These are phyloP conservation scores for Agapetus fuscipes DNA, from an alignment of 2,888 invertebrate genomes.

Conservation along the genomic window DNA sequence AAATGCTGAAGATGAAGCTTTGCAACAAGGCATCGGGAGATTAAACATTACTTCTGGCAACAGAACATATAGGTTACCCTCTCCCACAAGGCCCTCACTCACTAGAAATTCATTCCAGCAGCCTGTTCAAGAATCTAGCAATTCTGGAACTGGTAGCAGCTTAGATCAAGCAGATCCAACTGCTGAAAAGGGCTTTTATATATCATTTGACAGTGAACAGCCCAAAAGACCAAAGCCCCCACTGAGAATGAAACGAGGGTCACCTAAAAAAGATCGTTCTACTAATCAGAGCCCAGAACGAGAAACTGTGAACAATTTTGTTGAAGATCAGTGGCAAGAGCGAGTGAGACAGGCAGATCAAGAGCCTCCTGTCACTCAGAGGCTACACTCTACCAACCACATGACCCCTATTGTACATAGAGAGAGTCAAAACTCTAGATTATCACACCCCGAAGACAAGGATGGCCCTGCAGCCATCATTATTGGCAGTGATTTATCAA, in stretches of 20 bases:
- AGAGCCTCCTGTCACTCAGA: slow-evolving; percentile 13
- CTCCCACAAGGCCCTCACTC: slow-evolving; percentile 69
- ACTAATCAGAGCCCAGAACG: slow-evolving; percentile 22
- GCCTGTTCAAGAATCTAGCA: slow-evolving; percentile 31
- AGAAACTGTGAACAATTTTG: slow-evolving; percentile 26
- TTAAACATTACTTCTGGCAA: slow-evolving; percentile 81
- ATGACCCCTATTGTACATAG: slow-evolving; percentile 19
- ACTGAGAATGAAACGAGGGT: slow-evolving; percentile 61
- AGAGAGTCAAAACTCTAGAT: slow-evolving; percentile 13
- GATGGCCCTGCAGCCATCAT: slow-evolving; percentile 46
- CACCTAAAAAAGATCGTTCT: slow-evolving; percentile 61
- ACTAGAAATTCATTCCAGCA: slow-evolving; percentile 63
- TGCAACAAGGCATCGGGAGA: slow-evolving; percentile 59
- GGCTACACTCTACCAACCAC: slow-evolving; percentile 11
- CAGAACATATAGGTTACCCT: slow-evolving; percentile 81
- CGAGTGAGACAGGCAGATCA: slow-evolving; percentile 25
- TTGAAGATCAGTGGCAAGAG: slow-evolving; percentile 24
- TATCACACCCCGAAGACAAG: slow-evolving; percentile 29
- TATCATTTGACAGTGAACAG: slow-evolving; percentile 83
- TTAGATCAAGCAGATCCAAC: slow-evolving; percentile 38
- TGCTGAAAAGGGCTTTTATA: slow-evolving; percentile 81
- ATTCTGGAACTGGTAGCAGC: slow-evolving; percentile 32
- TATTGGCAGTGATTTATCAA: slow-evolving; percentile 56
- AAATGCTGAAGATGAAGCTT: slow-evolving; percentile 49
- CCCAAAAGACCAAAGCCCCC: slow-evolving; percentile 87